Conservation (phyloP, 2,888 invertebrate species). For the Phragmatobia fuliginosa region DNA sequence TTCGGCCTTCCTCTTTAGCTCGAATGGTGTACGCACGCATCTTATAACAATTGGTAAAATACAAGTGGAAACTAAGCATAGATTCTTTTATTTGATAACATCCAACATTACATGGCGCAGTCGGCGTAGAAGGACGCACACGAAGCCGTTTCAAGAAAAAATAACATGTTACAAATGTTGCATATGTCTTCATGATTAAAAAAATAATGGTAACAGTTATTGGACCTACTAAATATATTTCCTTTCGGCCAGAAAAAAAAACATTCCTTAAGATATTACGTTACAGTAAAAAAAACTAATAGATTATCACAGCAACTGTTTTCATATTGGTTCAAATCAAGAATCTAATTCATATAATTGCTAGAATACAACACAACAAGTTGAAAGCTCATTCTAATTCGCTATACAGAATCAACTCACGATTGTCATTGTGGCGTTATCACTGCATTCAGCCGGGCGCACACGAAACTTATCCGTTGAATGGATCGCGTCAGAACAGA, state of each 20-base stretch:
- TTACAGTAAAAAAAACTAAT: neutral
- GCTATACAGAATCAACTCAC: constrained; percentile 64
- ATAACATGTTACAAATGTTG: too few relatives aligned
- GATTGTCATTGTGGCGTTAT: constrained; percentile 77
- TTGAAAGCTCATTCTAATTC: constrained; percentile 18
- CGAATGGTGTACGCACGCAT: too few relatives aligned
- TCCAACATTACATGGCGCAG: too few relatives aligned
- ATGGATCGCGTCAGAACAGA: constrained; percentile 80
- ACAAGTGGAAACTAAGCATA: too few relatives aligned
- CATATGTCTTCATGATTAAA: neutral
- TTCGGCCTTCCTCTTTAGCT: too few relatives aligned
- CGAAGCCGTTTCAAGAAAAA: too few relatives aligned
- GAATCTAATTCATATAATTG: neutral
- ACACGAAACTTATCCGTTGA: constrained; percentile 81
- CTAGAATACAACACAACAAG: constrained; percentile 18
- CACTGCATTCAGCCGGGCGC: constrained; percentile 74
- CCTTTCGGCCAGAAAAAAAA: neutral
- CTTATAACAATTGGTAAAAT: too few relatives aligned
- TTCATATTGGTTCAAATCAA: neutral
- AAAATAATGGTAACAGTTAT: neutral
- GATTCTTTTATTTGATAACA: too few relatives aligned
- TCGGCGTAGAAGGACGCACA: too few relatives aligned
- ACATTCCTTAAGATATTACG: neutral
- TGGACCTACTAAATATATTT: neutral
- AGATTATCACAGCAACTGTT: neutral